phyloP scores from a whole-genome alignment of 2,888 invertebrate genomes.

The Catocala sponsa region DNA sequence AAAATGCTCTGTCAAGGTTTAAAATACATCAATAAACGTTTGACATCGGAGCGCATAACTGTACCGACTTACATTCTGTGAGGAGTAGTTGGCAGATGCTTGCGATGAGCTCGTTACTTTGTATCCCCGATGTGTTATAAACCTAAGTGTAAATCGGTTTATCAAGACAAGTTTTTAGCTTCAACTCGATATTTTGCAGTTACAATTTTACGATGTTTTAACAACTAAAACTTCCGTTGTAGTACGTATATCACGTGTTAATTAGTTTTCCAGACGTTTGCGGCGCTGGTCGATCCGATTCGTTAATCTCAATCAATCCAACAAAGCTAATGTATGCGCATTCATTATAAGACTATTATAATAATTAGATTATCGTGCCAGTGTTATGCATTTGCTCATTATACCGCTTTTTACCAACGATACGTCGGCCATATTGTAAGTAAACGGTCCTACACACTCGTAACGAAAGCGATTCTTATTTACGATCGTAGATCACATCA shows the following conservation, averaged over 20 bases:
- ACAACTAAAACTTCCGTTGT: slow-evolving; percentile 22
- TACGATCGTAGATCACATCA: slow-evolving; percentile 38
- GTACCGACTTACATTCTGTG: neutral
- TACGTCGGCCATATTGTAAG: slow-evolving; percentile 24
- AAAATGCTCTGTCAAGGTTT: too few species aligned
- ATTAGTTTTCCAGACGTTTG: slow-evolving; percentile 37
- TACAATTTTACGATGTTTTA: slow-evolving; percentile 32
- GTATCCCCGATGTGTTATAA: neutral
- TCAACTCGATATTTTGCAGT: slow-evolving; percentile 38
- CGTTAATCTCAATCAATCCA: slow-evolving; percentile 50
- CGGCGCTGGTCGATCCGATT: slow-evolving; percentile 42
- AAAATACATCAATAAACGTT: too few species aligned
- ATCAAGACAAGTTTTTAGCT: slow-evolving; percentile 52
- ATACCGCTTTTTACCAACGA: slow-evolving; percentile 27
- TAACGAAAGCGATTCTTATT: slow-evolving; percentile 38
- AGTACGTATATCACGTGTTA: slow-evolving; percentile 27
- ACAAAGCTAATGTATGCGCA: slow-evolving; percentile 44
- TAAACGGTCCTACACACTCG: slow-evolving; percentile 17
- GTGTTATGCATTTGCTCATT: slow-evolving; percentile 34
- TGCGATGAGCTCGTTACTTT: neutral
- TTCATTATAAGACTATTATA: slow-evolving; percentile 40
- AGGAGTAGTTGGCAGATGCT: neutral
- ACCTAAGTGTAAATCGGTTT: slow-evolving; percentile 41
- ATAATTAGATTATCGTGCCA: slow-evolving; percentile 44
- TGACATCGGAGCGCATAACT: too few species aligned